These are phyloP conservation scores for Agapetus fuscipes DNA, from an alignment of 2,888 invertebrate genomes.

Conservation along the genomic window DNA sequence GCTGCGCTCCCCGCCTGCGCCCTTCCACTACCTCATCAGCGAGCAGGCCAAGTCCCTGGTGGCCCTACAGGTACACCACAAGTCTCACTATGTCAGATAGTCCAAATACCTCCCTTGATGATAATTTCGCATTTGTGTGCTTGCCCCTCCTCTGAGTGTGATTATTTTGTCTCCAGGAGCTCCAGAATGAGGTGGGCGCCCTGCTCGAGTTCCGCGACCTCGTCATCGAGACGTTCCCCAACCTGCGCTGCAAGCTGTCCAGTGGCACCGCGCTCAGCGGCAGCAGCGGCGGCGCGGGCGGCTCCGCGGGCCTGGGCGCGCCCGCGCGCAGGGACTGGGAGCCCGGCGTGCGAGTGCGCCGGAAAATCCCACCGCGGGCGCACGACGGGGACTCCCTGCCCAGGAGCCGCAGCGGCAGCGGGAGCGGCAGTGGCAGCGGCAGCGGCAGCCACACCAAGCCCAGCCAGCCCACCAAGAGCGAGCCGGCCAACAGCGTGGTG, in stretches of 20 bases:
- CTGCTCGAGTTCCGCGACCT: constrained; percentile 85
- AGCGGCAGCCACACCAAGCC: constrained; percentile 57
- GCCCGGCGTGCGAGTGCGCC: constrained; percentile 66
- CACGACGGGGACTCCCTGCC: constrained; percentile 34
- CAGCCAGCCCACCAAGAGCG: constrained; percentile 53
- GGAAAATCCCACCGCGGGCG: constrained; percentile 42
- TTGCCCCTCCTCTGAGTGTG: neutral
- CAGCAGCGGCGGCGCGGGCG: constrained; percentile 38
- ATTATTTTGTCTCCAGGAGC: constrained; percentile 45
- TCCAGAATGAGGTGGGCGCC: constrained; percentile 89
- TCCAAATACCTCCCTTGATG: neutral
- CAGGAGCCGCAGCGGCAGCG: constrained; percentile 54
- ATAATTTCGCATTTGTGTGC: neutral
- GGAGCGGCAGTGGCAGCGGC: constrained; percentile 48
- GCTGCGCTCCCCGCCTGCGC: constrained; percentile 59
- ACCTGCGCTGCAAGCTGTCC: constrained; percentile 80
- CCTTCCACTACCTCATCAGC: constrained; percentile 74
- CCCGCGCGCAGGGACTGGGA: constrained; percentile 61
- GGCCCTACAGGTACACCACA: constrained; percentile 56
- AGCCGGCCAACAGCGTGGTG: constrained; percentile 49
- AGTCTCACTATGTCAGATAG: too few relatives aligned
- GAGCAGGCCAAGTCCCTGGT: constrained; percentile 84
- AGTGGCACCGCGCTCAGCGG: constrained; percentile 37
- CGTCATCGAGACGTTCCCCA: constrained; percentile 90
- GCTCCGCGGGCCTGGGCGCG: constrained; percentile 35